Conservation (phyloP, 2,888 invertebrate species). For the Scrobipalpa costella region DNA sequence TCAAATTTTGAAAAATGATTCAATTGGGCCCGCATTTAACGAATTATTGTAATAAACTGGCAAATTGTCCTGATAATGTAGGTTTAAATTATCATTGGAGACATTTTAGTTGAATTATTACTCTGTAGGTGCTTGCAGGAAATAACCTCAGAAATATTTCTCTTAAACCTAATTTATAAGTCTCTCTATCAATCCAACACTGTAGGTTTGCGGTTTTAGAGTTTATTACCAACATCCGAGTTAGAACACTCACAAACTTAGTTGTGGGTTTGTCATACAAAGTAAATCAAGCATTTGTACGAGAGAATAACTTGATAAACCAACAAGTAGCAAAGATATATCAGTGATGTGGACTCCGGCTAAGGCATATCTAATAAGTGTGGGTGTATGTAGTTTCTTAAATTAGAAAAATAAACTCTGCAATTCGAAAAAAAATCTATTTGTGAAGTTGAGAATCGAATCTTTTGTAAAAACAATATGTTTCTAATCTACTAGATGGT, state of each 20-base stretch:
- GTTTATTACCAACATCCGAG: background rate
- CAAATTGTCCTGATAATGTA: background rate
- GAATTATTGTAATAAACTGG: slow-evolving; percentile 9
- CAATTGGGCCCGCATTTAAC: slow-evolving; percentile 45
- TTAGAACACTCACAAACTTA: background rate
- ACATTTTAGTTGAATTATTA: background rate
- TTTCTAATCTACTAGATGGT: too few relatives aligned
- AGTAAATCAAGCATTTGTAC: background rate
- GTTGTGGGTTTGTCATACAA: slow-evolving; percentile 2
- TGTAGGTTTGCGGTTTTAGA: slow-evolving; percentile 2
- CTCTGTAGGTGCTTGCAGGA: background rate
- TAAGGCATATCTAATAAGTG: too few relatives aligned
- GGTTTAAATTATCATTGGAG: background rate
- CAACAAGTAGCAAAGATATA: too few relatives aligned
- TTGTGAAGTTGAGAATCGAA: too few relatives aligned
- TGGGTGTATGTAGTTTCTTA: too few relatives aligned
- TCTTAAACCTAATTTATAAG: background rate
- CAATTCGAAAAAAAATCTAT: too few relatives aligned
- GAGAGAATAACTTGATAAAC: background rate
- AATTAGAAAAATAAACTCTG: too few relatives aligned
- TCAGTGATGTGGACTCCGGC: too few relatives aligned
- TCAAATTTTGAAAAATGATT: slow-evolving; percentile 47
- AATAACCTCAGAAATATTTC: background rate
- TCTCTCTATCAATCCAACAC: slow-evolving; percentile 36
- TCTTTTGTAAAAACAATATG: too few relatives aligned